These are phyloP conservation scores for Dascyllus trimaculatus DNA, from an alignment of 2,113 vertebrate species.

Conservation along the genomic window DNA sequence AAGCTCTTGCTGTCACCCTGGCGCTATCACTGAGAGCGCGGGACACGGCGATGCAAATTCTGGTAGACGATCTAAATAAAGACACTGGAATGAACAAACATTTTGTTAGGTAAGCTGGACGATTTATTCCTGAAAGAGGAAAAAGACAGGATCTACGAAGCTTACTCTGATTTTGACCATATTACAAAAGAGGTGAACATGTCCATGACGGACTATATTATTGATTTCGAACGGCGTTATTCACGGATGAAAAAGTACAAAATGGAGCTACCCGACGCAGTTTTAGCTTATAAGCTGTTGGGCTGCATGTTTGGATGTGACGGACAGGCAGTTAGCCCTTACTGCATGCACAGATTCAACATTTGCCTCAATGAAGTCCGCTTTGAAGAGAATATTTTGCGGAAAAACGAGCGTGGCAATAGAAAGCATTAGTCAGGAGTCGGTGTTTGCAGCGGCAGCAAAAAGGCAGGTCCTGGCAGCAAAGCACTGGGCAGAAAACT, in stretches of 20 bases:
- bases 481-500: not conserved
- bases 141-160: not conserved
- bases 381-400: not conserved
- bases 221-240: not conserved
- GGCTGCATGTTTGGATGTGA: not conserved
- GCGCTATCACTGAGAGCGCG: not conserved
- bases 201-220: not conserved
- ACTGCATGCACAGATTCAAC: not conserved
- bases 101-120: not conserved
- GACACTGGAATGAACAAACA: constrained; percentile 2
- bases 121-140: not conserved
- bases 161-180: not conserved
- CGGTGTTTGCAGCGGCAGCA: too few species aligned
- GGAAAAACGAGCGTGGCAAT: not conserved
- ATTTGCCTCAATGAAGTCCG: not conserved
- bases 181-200: not conserved
- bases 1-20: accelerated
- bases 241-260: not conserved
- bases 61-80: not conserved
- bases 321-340: not conserved
- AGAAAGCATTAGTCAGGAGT: too few species aligned
- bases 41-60: not conserved
- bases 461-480: too few species aligned
- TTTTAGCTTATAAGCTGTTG: not conserved
- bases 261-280: not conserved